Evolutionary conservation across 2,797 vertebrate species (phyloP).

Genomic region (Rhynchonycteris naso): DNA sequence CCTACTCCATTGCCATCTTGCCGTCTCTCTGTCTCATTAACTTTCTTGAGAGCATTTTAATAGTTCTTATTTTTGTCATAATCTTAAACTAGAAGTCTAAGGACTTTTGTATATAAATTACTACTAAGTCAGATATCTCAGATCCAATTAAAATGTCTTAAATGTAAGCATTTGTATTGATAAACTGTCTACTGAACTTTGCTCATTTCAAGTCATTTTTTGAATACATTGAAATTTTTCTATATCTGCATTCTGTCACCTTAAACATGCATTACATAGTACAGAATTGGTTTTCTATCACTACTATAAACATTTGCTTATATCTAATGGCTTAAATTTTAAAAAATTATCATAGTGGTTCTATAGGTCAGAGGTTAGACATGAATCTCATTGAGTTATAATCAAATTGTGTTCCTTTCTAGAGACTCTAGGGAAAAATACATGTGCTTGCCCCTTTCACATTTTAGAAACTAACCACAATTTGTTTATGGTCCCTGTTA

Average conservation of each 20-base stretch:
- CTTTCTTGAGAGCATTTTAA: background rate
- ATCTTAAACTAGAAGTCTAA: background rate
- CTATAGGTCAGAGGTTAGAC: background rate
- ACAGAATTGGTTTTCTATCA: background rate
- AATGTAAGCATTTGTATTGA: background rate
- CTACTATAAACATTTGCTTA: background rate
- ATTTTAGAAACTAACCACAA: background rate
- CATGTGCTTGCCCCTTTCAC: background rate
- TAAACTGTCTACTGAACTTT: background rate
- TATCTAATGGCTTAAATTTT: background rate
- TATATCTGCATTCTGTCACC: background rate
- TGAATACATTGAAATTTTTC: background rate
- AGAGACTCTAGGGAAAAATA: background rate
- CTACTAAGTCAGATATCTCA: background rate
- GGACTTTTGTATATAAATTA: background rate
- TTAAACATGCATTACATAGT: background rate
- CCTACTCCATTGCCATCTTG: too few species aligned
- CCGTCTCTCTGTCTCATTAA: too few species aligned
- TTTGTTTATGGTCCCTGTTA: background rate
- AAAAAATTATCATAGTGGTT: background rate
- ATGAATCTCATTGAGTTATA: background rate
- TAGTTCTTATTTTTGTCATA: background rate
- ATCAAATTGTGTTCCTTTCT: background rate
- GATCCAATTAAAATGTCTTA: background rate
- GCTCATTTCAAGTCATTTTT: background rate